Conservation (phyloP, 2,888 invertebrate genomes). For the Cephus spinipes region DNA sequence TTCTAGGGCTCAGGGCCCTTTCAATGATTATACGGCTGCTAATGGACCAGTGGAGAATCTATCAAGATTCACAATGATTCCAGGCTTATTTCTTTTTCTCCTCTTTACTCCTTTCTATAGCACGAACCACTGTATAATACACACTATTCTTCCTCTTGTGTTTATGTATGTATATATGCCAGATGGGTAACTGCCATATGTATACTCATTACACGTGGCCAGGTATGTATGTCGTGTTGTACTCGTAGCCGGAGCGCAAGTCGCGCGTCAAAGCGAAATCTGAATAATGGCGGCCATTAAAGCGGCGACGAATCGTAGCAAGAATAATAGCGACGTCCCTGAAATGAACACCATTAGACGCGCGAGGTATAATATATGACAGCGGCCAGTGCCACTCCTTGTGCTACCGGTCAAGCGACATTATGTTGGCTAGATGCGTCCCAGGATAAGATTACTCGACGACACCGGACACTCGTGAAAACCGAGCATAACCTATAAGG, state of each 20-base stretch:
- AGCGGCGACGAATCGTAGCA: conserved; percentile 5
- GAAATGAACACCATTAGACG: conserved; percentile 8
- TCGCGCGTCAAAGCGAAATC: neutral
- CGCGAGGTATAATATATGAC: conserved; percentile 25
- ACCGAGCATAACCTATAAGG: conserved; percentile 49
- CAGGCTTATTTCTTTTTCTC: neutral
- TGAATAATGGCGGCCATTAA: conserved; percentile 4
- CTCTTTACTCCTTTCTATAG: neutral
- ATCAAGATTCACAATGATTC: neutral
- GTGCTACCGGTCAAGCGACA: conserved; percentile 52
- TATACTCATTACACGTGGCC: neutral
- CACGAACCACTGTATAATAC: neutral
- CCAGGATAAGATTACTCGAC: conserved; percentile 52
- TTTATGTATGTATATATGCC: neutral
- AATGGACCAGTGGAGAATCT: neutral
- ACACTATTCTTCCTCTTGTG: neutral
- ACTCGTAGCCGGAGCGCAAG: neutral
- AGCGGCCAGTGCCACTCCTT: conserved; percentile 39
- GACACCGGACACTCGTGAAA: conserved; percentile 58
- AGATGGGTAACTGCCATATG: neutral
- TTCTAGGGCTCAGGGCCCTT: neutral
- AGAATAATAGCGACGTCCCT: conserved; percentile 9
- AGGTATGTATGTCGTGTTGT: neutral
- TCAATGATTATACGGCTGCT: neutral
- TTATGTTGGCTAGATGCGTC: conserved; percentile 47